Conservation (phyloP, 2,888 invertebrate genomes). For the Cactoblastis cactorum region DNA sequence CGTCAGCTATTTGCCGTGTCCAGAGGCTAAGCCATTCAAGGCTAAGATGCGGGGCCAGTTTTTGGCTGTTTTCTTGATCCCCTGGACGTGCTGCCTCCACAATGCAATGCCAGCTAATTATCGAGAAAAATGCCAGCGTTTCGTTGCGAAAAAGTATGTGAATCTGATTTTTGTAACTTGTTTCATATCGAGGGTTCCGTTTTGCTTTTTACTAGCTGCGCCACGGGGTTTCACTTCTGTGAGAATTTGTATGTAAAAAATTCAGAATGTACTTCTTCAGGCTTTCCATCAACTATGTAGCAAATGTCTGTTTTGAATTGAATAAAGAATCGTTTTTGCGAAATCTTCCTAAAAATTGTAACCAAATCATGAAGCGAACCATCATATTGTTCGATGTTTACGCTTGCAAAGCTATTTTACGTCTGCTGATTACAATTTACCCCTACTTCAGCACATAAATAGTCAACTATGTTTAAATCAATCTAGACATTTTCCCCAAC, state of each 20-base stretch:
- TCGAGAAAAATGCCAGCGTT: conserved; percentile 12
- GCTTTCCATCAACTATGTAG: too few species aligned
- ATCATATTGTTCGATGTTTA: too few species aligned
- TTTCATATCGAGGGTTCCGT: background rate
- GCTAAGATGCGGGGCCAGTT: conserved; percentile 75
- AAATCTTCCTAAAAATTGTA: too few species aligned
- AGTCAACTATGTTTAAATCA: background rate
- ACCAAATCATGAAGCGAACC: too few species aligned
- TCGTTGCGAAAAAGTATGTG: conserved; percentile 6
- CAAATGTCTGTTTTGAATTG: too few species aligned
- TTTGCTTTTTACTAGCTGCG: background rate
- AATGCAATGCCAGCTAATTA: conserved; percentile 13
- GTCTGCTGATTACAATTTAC: too few species aligned
- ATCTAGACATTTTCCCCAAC: background rate
- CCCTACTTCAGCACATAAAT: background rate
- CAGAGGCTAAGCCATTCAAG: conserved; percentile 79
- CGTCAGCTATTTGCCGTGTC: conserved; percentile 78
- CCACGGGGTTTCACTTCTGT: background rate
- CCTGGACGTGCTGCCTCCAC: conserved; percentile 16
- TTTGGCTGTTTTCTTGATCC: conserved; percentile 74
- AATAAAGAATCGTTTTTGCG: too few species aligned
- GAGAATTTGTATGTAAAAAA: background rate
- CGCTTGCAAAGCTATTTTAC: too few species aligned
- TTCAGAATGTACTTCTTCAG: too few species aligned
- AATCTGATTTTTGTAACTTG: conserved; percentile 3